Evolutionary conservation across 1,140 invertebrate genomes (phyloP), one percentile per base, ranked within the genome.

Genomic region (Elymnias hypermnestra): DNA sequence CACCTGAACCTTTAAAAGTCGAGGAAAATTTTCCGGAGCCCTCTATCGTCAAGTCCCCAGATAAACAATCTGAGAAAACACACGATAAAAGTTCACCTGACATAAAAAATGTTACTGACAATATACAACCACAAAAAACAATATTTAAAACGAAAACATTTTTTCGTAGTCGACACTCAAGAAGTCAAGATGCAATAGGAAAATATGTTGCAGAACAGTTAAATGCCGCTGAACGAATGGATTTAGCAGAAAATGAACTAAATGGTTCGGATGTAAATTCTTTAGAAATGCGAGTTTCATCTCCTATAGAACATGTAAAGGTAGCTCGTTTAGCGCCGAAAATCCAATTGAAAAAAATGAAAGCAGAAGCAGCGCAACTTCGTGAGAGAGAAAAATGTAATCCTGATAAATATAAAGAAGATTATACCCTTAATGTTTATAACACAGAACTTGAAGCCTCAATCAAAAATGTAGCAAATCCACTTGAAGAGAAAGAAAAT

Each of bases 61-160:
- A 87, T 62, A 87, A 85, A 74, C 71, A 69, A 42, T 33, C 50
- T 9, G 71, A 82, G 52, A 35, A 26, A 31, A 21, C 70, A 29
- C 85, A 88, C 57, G 23, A 41, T 8, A 13, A 26, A 38, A 40
- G 39, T 28, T 25, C 42, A 5, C 22, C 26, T 33, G 65, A 75
- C 59, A 53, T 62, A 48, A 73, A 83, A 39, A 57, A 28, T 22
- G 46, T 54, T 33, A 31, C 46, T 31, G 72, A 85, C n/a, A n/a
- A n/a, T 19, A 19, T 68, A 62, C 62, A 72, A 87, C 57, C 73
- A 12, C 53, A 68, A 42, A 86, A 86, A 74, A 75, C 79, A 31
- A 86, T 87, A 57, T 87, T 87, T 63, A 87, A 83, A 59, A 78
- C 83, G 0, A 87, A 86, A 71, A 88, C 82, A 44, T 87, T 88